phyloP scores from a whole-genome alignment of 2,888 invertebrate genomes.

The Thymelicus acteon region DNA sequence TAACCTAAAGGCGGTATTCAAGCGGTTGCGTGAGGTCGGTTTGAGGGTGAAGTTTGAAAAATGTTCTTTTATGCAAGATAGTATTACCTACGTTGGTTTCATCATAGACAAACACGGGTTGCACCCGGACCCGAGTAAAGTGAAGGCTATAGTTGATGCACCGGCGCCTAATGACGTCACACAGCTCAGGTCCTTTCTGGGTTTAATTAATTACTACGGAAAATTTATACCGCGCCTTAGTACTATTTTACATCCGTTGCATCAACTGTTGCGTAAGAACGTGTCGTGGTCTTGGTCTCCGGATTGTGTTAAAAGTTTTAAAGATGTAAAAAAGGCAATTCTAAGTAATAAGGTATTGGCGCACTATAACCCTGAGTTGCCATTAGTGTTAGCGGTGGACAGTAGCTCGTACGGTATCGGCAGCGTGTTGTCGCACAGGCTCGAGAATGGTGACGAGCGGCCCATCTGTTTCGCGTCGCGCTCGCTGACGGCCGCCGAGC shows the following conservation, averaged over 20 bases:
- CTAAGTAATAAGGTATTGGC: constrained; percentile 38
- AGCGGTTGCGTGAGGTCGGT: constrained; percentile 34
- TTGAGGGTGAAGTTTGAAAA: constrained; percentile 38
- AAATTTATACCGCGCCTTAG: constrained; percentile 24
- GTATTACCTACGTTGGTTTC: constrained; percentile 15
- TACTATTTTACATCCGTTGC: constrained; percentile 16
- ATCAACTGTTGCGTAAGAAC: constrained; percentile 22
- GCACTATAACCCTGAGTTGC: constrained; percentile 42
- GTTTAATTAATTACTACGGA: constrained; percentile 28
- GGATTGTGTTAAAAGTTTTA: constrained; percentile 32
- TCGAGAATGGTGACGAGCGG: constrained; percentile 41
- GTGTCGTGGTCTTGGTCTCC: constrained; percentile 14
- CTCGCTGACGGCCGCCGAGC: constrained; percentile 43
- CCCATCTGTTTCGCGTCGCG: constrained; percentile 46
- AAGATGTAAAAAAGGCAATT: constrained; percentile 39
- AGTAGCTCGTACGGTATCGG: constrained; percentile 42
- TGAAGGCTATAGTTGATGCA: constrained; percentile 36
- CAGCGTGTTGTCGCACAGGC: constrained; percentile 44
- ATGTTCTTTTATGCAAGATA: constrained; percentile 24
- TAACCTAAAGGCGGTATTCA: constrained; percentile 36
- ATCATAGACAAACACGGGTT: constrained; percentile 41
- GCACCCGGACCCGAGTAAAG: constrained; percentile 36
- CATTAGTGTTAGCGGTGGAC: constrained; percentile 39
- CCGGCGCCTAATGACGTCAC: constrained; percentile 40
- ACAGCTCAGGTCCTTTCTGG: constrained; percentile 36